Evolutionary conservation across 1,140 invertebrate species (phyloP), one percentile per base, ranked within the genome.

Genomic region (Macrobrachium rosenbergii): DNA sequence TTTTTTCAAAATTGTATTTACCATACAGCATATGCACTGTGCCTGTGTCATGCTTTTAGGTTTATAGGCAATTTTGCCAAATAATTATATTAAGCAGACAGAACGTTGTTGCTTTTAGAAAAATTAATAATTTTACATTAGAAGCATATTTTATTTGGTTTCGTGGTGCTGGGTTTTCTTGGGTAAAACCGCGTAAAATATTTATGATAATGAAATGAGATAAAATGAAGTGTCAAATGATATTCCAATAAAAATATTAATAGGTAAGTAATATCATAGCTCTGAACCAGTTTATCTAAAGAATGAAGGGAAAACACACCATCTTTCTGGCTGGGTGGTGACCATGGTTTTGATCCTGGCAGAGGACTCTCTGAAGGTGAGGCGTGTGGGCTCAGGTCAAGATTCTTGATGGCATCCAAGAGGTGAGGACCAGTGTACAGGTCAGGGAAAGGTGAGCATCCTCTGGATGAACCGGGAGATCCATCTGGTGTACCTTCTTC

Each of bases 361-460:
- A 83, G 63, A 0, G 89, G 89, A 43, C 75, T 80, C 63, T 87
- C 83, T 17, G 88, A 14, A 14, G 88, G 88, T 1, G 89, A 89
- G 17, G 79, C 73, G n/a, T 80, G 58, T 14, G 89, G 89, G 72
- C 82, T 89, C 63, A 89, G 83, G 45, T 89, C 89, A 52, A 89
- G 82, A 73, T 79, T 89, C 63, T 83, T 84, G 78, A 89, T 89
- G 72, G 89, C 87, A 52, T 89, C 89, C 83, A 89, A 76, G 28
- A 89, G 82, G 28, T 89, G 89, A 11, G 89, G 89, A 23, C 89
- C 89, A 14, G 89, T 89, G 86, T 89, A 89, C 37, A 89, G 62
- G 79, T 89, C 89, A 37, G 87, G 89, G 82, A 84, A 89, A 23
- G 89, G 89, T 2, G 84, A 87, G 78, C 89, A 89, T n/a, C 89